phyloP scores from a whole-genome alignment of 2,113 vertebrate genomes.

The Gavialis gangeticus region DNA sequence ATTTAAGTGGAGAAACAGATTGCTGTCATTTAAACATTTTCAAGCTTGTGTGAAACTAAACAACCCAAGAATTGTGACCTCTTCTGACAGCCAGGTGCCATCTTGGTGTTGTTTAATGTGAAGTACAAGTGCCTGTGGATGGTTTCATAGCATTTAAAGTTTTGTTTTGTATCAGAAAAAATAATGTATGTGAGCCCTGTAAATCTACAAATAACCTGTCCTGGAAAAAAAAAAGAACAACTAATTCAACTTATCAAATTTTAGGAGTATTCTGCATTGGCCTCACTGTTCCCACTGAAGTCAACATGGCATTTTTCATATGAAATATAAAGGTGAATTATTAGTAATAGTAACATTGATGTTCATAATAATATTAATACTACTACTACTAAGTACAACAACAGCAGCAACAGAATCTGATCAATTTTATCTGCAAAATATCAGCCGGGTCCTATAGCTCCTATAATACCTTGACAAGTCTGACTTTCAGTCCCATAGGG shows the following conservation, averaged over 20 bases:
- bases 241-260: not conserved
- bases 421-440: not conserved
- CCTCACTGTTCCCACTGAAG: not conserved
- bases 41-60: accelerated
- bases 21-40: not conserved
- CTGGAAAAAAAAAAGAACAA: not conserved
- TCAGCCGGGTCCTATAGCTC: not conserved
- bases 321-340: not conserved
- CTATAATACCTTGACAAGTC: not conserved
- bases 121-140: not conserved
- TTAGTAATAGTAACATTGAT: not conserved
- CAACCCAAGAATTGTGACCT: not conserved
- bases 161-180: not conserved
- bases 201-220: not conserved
- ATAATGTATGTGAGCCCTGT: not conserved
- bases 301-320: not conserved
- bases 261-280: not conserved
- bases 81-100: not conserved
- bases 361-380: not conserved
- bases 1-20: not conserved
- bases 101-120: not conserved
- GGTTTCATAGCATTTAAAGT: not conserved
- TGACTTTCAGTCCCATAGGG: not conserved
- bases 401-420: too few relatives aligned
- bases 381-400: not conserved